Base-by-base conservation (phyloP, 2,113 vertebrate genomes). In the Poecile atricapillus region DNA sequence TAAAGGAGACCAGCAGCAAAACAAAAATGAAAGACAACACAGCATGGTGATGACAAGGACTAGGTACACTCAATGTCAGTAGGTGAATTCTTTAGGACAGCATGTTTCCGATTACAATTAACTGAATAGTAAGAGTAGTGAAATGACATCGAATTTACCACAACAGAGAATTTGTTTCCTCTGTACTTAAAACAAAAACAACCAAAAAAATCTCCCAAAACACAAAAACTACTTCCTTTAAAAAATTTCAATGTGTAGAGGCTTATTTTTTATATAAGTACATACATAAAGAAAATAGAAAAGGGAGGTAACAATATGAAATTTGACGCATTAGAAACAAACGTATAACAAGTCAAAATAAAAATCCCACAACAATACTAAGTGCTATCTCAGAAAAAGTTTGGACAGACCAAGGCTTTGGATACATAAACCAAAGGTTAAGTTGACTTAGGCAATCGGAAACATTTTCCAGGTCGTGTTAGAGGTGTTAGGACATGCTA, bases 401-500 rank as follows among this genome's bases (percentile, higher is more conserved):
- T 90, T 64, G 84, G 87, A 90, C 59, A 93, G 93, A 89, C 62
- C 68, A 86, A 83, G 84, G 62, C 62, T 97, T 94, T 89, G 67
- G 56, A 65, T 70, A 91, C 81, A 70, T 52, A 79, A 91, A 95
- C 74, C 69, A 79, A 84, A 83, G 47, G 43, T 83, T 80, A 92
- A 87, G 77, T 82, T 91, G 82, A 55, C 94, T 96, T 83, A 96
- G 96, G 96, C 95, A 96, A 97, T 97, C 92, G 82, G 95, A 97
- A 98, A 97, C 97, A 78, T 87, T 97, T 92, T 81, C 93, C 94
- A 88, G 95, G 59, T 73, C 53, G 94, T 94, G 96, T 98, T 97
- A 98, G 97, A 97, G 81, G 96, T 94, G 96, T 98, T 98, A 98
- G 98, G 96, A 96, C 97, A 98, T 97, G 98, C 98, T 93, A 89